phyloP scores from a whole-genome alignment of 1,140 invertebrate genomes.

The Coelopa frigida region DNA sequence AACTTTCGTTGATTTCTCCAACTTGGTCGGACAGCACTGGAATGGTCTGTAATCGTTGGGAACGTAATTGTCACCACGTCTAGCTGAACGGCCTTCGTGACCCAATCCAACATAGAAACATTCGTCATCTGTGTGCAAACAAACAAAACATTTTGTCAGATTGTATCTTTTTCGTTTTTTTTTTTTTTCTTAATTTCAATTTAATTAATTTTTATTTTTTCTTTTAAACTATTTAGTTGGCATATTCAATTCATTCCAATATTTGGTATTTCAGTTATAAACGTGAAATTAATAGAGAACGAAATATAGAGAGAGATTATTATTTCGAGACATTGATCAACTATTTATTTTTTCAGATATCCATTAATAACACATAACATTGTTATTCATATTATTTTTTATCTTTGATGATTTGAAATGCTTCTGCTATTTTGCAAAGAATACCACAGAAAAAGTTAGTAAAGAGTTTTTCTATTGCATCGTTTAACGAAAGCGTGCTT shows the following conservation, averaged over 20 bases:
- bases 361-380: background rate
- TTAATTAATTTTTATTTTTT: no score
- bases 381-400: slow-evolving; percentile 4
- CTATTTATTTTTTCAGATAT: background rate
- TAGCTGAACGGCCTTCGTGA: slow-evolving; percentile 43
- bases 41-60: slow-evolving; percentile 77
- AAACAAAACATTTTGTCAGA: slow-evolving; percentile 55
- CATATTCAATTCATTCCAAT: no score
- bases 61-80: slow-evolving; percentile 63
- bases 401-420: slow-evolving; percentile 5
- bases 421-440: slow-evolving; percentile 10
- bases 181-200: slow-evolving; percentile 7
- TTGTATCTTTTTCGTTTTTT: slow-evolving; percentile 25
- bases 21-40: slow-evolving; percentile 82
- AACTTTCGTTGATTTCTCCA: slow-evolving; percentile 49
- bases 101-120: slow-evolving; percentile 91
- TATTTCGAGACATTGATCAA: background rate
- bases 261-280: no score
- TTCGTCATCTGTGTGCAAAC: slow-evolving; percentile 73
- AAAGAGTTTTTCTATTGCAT: slow-evolving; percentile 2
- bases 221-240: no score
- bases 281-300: no score
- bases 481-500: slow-evolving; percentile 9
- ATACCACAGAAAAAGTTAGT: background rate
- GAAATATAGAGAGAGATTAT: no score